A percentile compares a stretch with the other conserved stretches of the same genome.
phyloP scores from a whole-genome alignment of 1,140 invertebrate genomes.

The Cataglyphis hispanica region DNA sequence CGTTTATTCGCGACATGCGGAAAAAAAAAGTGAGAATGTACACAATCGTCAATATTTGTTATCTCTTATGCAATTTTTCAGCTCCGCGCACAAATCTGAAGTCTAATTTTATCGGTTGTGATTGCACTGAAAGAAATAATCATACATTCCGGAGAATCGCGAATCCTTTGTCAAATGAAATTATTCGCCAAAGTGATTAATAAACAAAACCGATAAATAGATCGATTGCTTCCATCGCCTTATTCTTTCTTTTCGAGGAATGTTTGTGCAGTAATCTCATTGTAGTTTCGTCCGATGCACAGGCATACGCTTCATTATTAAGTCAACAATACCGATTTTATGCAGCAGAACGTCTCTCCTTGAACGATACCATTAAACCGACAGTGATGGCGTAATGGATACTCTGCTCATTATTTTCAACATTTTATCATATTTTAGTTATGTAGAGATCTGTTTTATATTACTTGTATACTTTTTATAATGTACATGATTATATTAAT shows the following conservation, averaged over 20 bases:
- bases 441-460: too few species aligned
- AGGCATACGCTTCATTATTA: conserved; percentile 4
- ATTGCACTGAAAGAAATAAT: background rate
- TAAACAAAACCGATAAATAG: background rate
- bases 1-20: background rate
- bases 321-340: conserved; percentile 8
- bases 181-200: conserved; percentile 28
- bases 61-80: conserved; percentile 22
- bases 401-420: background rate
- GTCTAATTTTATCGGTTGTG: conserved; percentile 24
- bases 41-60: conserved; percentile 4
- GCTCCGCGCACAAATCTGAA: background rate
- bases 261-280: background rate
- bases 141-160: background rate
- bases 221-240: conserved; percentile 16
- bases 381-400: background rate
- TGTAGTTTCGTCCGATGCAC: background rate
- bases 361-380: background rate
- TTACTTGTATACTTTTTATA: background rate
- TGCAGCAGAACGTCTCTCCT: conserved; percentile 11
- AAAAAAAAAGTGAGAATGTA: conserved; percentile 2
- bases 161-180: conserved; percentile 20
- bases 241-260: conserved; percentile 4
- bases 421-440: background rate
- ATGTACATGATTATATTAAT: background rate